Base-by-base conservation (phyloP, 2,797 vertebrate species). In the Xenops minutus region DNA sequence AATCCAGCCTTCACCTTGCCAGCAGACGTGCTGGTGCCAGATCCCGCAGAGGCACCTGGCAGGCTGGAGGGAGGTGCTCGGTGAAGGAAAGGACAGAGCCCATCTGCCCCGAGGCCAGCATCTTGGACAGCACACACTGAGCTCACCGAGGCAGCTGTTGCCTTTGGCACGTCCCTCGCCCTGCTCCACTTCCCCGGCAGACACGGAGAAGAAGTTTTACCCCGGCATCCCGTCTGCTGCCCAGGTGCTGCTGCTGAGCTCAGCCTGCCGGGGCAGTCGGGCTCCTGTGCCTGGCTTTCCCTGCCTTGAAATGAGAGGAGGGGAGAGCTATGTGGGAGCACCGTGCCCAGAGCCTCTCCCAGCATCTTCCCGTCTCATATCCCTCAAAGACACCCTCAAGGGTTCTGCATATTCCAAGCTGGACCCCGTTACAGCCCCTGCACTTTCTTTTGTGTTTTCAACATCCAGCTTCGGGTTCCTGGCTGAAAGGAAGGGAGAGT, bases 191-290 rank as follows among this genome's bases (percentile, higher is more conserved):
- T 63, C 72, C 62, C 48, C 1, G 2, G 80, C 77, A 76, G 67
- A n/a, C 63, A 5, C 2, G 0, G 62, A 79, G 54, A 0, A 0
- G 3, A 0, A 7, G 72, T 18, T 55, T 54, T 37, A 36, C 9
- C 71, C 32, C 3, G 0, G 27, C 9, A 2, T 62, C 49, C 63
- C 2, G 3, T 30, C 80, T 63, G 77, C 92, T 68, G 85, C 64
- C 36, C 39, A 2, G 4, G 73, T 51, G 63, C 12, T 36, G 48
- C 62, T 27, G 62, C 34, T 0, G 3, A 61, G 63, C 59, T 0
- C 1, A 87, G 68, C 68, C 46, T 5, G 11, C 81, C 3, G 1
- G 32, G 18, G 36, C 1, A 0, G 16, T 4, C 1, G 1, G 26
- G 29, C 14, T 39, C 19, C 66, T 1, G 4, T 1, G 7, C 39